Evolutionary conservation across 2,888 invertebrate species (phyloP), one percentile per base, ranked within the genome.

Genomic region (Plebejus argus): DNA sequence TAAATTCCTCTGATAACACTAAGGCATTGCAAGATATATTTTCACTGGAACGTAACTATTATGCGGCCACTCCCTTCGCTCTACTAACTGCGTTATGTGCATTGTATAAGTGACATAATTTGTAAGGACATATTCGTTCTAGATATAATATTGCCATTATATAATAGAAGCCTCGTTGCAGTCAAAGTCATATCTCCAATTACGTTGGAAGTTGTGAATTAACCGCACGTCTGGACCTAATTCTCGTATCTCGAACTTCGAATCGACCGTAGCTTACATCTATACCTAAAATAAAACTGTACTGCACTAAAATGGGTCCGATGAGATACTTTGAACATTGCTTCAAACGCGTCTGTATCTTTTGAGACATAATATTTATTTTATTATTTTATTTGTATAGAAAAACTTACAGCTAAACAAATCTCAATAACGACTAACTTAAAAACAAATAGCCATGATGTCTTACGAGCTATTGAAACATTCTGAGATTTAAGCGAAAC

Each of bases 111-210:
- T 10, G 66, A 66, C 12, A 61, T 71, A 39, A n/a, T 71, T n/a
- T 39, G 35, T 71, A 39, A 39, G 71, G 71, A 66, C 71, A 71
- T 39, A 71, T 71, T 39, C 35, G 71, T 71, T 71, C 10, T 10
- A 71, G 35, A 39, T 71, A 39, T 35, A 0, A 71, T 39, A 1
- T 39, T 71, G 35, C 23, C 23, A n/a, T 70, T 70, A 71, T 39
- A 15, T 66, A 28, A 66, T 4, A 1, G 6, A 28, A 66, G 66
- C 66, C 66, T 66, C 15, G 23, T 28, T 28, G 12, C 61, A 61
- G 61, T 66, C 66, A 66, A 66, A 66, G 66, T 66, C 28, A 66
- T 23, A 23, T 61, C 61, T 61, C 20, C 61, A 61, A 61, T 61
- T 61, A 61, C 23, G 61, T 61, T 61, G 61, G 61, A 61, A 23